A percentile compares a stretch with the other conserved stretches of the same genome.
Evolutionary conservation across 2,113 vertebrate genomes (phyloP).

Genomic region (Fregata magnificens): DNA sequence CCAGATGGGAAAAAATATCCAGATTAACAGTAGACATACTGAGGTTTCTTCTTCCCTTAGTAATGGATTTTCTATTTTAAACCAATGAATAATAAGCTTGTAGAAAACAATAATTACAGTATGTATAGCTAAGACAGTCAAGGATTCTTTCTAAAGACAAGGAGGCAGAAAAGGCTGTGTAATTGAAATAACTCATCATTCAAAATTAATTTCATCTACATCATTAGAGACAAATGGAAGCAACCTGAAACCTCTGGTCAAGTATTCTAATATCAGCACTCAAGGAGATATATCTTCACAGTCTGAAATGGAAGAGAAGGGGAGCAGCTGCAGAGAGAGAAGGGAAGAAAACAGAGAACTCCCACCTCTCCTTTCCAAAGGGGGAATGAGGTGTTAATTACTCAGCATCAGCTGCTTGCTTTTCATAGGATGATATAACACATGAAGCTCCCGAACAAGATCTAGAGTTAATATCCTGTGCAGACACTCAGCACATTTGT

Average conservation of each 20-base stretch:
- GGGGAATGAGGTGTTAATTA: not conserved
- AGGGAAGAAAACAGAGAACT: constrained; percentile 9
- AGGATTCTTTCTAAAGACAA: not conserved
- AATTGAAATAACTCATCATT: not conserved
- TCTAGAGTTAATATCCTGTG: not conserved
- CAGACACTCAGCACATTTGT: not conserved
- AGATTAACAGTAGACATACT: not conserved
- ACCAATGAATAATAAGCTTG: not conserved
- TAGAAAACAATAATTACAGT: constrained; percentile 5
- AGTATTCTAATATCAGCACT: not conserved
- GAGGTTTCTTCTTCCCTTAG: not conserved
- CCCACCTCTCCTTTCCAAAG: not conserved
- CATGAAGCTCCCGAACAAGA: not conserved
- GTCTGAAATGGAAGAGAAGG: not conserved
- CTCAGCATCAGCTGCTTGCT: not conserved
- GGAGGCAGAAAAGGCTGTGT: not conserved
- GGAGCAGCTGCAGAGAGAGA: not conserved
- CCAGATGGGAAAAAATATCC: not conserved
- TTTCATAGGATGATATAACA: not conserved
- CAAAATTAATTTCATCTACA: not conserved
- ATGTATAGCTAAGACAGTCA: not conserved
- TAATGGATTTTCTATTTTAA: not conserved
- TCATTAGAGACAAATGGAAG: not conserved
- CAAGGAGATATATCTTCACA: not conserved
- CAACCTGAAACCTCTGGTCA: constrained; percentile 10